A percentile compares a stretch with the other conserved stretches of the same genome.
Evolutionary conservation across 2,888 invertebrate genomes (phyloP).

Genomic region (Herminia tarsipennalis): DNA sequence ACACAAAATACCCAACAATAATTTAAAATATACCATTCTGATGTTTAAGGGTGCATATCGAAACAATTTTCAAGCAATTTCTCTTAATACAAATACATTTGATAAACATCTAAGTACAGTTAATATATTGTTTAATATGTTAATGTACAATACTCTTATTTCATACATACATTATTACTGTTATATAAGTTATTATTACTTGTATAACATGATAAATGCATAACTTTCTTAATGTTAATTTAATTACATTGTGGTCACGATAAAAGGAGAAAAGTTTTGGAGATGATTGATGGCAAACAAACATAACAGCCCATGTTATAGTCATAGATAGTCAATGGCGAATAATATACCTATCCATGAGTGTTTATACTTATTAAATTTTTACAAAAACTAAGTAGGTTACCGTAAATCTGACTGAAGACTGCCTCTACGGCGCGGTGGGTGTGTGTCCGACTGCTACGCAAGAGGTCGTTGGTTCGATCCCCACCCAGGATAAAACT

Average conservation of each 20-base stretch:
- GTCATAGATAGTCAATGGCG: no score
- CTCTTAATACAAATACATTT: not conserved
- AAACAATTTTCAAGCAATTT: not conserved
- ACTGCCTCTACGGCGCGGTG: no score
- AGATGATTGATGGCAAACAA: not conserved
- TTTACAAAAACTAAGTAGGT: no score
- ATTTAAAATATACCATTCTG: no score
- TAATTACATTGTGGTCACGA: not conserved
- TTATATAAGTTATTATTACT: constrained; percentile 1
- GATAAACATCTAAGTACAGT: not conserved
- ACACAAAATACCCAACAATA: no score
- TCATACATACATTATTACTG: constrained; percentile 1
- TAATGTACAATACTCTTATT: not conserved
- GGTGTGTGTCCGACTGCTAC: no score
- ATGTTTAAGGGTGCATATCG: not conserved
- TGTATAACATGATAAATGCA: constrained; percentile 4
- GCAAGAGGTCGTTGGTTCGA: no score
- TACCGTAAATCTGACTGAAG: no score
- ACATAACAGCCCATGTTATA: no score
- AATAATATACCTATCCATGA: no score
- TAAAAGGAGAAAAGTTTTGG: not conserved
- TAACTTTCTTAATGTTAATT: constrained; percentile 3
- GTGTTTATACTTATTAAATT: no score
- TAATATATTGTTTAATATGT: not conserved
- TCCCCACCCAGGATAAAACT: no score